Conservation (phyloP, 2,797 vertebrate species). For the Oreochromis grahami region DNA sequence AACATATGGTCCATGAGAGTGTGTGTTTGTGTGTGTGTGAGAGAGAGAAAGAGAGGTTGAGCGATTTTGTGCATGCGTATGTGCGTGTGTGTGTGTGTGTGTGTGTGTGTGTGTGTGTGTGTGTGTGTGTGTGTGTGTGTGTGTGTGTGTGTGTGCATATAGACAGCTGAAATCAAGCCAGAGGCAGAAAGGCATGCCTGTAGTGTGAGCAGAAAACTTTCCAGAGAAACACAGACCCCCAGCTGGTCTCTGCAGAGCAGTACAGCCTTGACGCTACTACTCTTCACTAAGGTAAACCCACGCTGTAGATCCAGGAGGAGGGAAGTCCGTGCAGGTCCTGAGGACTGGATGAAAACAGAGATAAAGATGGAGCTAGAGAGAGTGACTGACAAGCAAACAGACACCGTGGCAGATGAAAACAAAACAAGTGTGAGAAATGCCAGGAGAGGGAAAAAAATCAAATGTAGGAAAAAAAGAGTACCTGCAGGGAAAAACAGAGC, state of each 20-base stretch:
- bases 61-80: background rate
- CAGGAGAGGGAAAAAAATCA: background rate
- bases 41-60: background rate
- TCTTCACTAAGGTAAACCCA: conserved; percentile 27
- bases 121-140: conserved; percentile 11
- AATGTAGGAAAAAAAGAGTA: background rate
- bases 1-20: conserved; percentile 36
- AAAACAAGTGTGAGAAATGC: conserved; percentile 41
- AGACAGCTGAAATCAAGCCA: conserved; percentile 66
- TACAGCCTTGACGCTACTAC: conserved; percentile 10
- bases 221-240: conserved; percentile 60
- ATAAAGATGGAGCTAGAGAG: background rate
- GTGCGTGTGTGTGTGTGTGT: background rate
- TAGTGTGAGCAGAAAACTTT: conserved; percentile 64
- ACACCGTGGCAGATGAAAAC: conserved; percentile 8
- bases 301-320: background rate
- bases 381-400: conserved; percentile 43
- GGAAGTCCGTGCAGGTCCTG: conserved; percentile 8
- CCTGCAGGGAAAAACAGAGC: conserved; percentile 7
- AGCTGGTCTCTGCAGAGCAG: conserved; percentile 37
- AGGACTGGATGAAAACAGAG: conserved; percentile 30
- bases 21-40: background rate
- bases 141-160: conserved; percentile 22
- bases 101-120: conserved; percentile 3
- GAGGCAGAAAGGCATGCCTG: conserved; percentile 46